These are phyloP conservation scores for Adelges cooleyi DNA, from an alignment of 1,140 invertebrate genomes.

Conservation along the genomic window DNA sequence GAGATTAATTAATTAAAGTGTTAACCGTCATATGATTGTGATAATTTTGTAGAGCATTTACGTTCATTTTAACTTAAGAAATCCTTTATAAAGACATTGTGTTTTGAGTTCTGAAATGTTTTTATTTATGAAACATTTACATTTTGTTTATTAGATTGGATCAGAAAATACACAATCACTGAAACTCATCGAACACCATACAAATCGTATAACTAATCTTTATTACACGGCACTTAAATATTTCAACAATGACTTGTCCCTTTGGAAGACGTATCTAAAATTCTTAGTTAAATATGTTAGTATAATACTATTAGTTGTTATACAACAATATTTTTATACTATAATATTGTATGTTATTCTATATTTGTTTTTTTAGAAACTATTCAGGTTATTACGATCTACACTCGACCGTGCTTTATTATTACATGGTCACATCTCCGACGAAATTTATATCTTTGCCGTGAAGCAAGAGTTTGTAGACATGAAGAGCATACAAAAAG, in stretches of 20 bases:
- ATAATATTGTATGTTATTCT: too few relatives aligned
- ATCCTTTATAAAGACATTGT: too few relatives aligned
- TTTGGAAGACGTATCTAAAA: slow-evolving; percentile 8
- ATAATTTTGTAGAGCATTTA: too few relatives aligned
- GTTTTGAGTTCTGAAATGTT: too few relatives aligned
- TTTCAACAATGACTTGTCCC: slow-evolving; percentile 1
- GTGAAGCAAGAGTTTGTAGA: neutral
- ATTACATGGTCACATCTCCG: slow-evolving; percentile 15
- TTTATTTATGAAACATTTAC: too few relatives aligned
- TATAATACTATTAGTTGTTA: neutral
- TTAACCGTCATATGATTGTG: too few relatives aligned
- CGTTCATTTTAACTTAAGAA: too few relatives aligned
- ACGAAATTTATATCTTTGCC: slow-evolving; percentile 10
- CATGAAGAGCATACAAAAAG: slow-evolving; percentile 3
- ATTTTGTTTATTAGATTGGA: neutral
- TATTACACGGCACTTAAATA: slow-evolving; percentile 6
- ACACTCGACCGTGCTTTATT: neutral
- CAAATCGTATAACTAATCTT: neutral
- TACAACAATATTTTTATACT: too few relatives aligned
- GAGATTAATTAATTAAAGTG: too few relatives aligned
- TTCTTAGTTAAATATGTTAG: neutral
- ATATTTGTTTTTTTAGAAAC: neutral
- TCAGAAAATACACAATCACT: neutral
- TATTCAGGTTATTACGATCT: neutral
- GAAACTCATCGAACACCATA: neutral